A percentile compares a stretch with the other conserved stretches of the same genome.
phyloP scores from a whole-genome alignment of 2,797 vertebrate genomes.

The Furcifer pardalis region DNA sequence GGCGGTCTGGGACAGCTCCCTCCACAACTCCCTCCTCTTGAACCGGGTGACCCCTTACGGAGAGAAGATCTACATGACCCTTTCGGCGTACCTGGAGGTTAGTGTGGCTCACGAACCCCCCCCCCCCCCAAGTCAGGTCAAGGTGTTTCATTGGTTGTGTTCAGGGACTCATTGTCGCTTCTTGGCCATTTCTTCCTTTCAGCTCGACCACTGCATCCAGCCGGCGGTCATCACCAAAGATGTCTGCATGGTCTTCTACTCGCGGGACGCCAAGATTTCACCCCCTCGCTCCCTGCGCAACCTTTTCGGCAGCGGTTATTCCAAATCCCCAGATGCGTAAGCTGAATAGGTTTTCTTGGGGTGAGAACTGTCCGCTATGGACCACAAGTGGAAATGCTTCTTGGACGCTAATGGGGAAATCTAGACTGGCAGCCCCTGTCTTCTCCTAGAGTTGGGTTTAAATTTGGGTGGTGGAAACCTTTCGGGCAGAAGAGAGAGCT shows the following conservation, averaged over 20 bases:
- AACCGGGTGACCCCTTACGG: constrained; percentile 95
- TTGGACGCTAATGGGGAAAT: too few relatives aligned
- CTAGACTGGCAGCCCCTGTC: too few relatives aligned
- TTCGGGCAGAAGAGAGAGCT: rapidly evolving
- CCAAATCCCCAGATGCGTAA: constrained; percentile 94
- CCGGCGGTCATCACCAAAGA: constrained; percentile 98
- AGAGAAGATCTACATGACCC: constrained; percentile 98
- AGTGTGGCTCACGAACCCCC: constrained; percentile 40
- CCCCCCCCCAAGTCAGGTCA: too few relatives aligned
- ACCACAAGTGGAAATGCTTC: too few relatives aligned
- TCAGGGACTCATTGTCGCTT: too few relatives aligned
- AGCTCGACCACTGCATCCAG: constrained; percentile 99
- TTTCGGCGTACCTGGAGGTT: constrained; percentile 98
- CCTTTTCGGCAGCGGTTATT: constrained; percentile 95
- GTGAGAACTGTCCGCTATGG: too few relatives aligned
- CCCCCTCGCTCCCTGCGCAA: constrained; percentile 93
- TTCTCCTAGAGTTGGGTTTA: background rate
- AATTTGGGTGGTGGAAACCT: background rate
- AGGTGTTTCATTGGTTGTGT: too few relatives aligned
- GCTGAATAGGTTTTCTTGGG: too few relatives aligned
- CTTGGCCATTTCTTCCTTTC: constrained; percentile 26
- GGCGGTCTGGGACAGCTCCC: constrained; percentile 97
- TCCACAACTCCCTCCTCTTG: constrained; percentile 97
- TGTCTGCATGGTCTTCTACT: constrained; percentile 98
- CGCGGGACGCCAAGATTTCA: constrained; percentile 94